Percentiles rank a stretch among this genome's conserved stretches.
Evolutionary conservation across 1,140 invertebrate genomes (phyloP).

Genomic region (Oppia nitens): DNA sequence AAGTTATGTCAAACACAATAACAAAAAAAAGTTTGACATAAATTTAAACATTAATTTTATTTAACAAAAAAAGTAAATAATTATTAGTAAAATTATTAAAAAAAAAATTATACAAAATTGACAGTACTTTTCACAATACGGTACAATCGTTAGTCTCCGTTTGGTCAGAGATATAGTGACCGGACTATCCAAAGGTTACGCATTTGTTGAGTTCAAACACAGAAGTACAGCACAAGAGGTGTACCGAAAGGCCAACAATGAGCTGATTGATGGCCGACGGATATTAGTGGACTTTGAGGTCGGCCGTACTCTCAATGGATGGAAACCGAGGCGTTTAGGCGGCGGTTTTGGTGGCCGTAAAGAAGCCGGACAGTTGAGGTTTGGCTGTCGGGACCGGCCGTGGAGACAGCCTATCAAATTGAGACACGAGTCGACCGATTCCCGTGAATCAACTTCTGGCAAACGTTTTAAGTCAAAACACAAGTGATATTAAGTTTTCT

Average conservation of each 20-base stretch:
- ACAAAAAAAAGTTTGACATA: too few species aligned
- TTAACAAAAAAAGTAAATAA: too few species aligned
- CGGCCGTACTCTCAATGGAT: conserved; percentile 43
- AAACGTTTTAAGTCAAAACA: too few species aligned
- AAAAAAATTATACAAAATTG: too few species aligned
- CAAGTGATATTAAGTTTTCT: too few species aligned
- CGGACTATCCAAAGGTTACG: conserved; percentile 61
- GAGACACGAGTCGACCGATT: neutral
- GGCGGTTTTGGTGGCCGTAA: conserved; percentile 73
- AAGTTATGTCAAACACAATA: too few species aligned
- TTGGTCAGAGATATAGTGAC: conserved; percentile 63
- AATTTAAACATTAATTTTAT: too few species aligned
- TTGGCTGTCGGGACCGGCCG: conserved; percentile 58
- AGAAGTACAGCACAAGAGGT: conserved; percentile 42
- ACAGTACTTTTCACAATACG: conserved; percentile 46
- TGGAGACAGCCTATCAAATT: neutral
- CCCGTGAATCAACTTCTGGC: too few species aligned
- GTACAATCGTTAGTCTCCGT: conserved; percentile 44
- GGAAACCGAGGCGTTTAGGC: conserved; percentile 65
- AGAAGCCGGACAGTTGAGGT: conserved; percentile 69
- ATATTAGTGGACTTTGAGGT: conserved; percentile 39
- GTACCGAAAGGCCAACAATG: conserved; percentile 38
- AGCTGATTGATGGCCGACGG: conserved; percentile 45
- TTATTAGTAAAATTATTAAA: too few species aligned
- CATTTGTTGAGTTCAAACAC: conserved; percentile 60